Conservation (phyloP, 2,888 invertebrate genomes). For the Minunthozetes semirufus region DNA sequence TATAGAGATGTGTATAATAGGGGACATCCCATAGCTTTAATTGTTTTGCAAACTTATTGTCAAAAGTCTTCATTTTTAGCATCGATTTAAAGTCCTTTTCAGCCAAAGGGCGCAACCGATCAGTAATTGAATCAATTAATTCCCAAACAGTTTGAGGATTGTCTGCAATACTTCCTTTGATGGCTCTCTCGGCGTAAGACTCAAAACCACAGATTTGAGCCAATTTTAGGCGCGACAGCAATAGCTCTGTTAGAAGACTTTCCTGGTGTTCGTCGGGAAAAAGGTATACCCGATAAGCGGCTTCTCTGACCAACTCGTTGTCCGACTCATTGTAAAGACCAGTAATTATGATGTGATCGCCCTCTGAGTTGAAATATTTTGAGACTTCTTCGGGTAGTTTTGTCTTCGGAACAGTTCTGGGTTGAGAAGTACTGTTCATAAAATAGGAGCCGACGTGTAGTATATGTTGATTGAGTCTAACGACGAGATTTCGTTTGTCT, state of each 20-base stretch:
- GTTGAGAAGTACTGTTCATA: conserved; percentile 48
- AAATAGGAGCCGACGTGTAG: conserved; percentile 54
- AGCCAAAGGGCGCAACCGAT: conserved; percentile 63
- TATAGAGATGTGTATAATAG: conserved; percentile 57
- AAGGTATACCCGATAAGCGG: conserved; percentile 76
- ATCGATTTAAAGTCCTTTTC: conserved; percentile 63
- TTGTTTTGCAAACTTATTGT: conserved; percentile 37
- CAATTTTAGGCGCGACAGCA: conserved; percentile 67
- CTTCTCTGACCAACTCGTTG: conserved; percentile 69
- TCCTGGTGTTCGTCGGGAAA: conserved; percentile 72
- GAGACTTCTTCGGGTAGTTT: conserved; percentile 64
- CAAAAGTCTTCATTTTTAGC: conserved; percentile 31
- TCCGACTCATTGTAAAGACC: conserved; percentile 76
- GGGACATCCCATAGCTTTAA: conserved; percentile 71
- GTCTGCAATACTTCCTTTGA: conserved; percentile 58
- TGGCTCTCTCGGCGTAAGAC: conserved; percentile 70
- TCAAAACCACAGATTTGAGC: conserved; percentile 82
- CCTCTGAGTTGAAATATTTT: conserved; percentile 62
- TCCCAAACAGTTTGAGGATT: conserved; percentile 68
- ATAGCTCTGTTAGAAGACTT: conserved; percentile 61
- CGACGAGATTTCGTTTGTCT: conserved; percentile 64
- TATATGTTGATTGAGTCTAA: conserved; percentile 76
- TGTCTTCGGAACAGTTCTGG: conserved; percentile 60
- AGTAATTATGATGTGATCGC: conserved; percentile 66
- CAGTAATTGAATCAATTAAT: conserved; percentile 69